A percentile compares a stretch with the other conserved stretches of the same genome.
phyloP scores from a whole-genome alignment of 2,113 vertebrate genomes.

The Coreoperca whiteheadi region DNA sequence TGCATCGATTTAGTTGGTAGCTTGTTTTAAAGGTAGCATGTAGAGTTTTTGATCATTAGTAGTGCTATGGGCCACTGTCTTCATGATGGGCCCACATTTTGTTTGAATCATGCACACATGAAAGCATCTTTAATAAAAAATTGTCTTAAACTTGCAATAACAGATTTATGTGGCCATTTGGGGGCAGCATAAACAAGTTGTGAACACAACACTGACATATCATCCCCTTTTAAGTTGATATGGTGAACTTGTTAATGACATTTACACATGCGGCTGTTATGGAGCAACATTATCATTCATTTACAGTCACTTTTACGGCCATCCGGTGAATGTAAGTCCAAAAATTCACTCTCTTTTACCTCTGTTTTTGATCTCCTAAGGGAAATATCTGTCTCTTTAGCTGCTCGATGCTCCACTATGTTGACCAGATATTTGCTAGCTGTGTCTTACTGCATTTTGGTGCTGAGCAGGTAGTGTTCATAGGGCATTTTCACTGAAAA shows the following conservation, averaged over 20 bases:
- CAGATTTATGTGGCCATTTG: neutral
- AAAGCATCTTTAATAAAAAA: neutral
- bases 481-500: neutral
- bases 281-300: neutral
- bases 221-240: neutral
- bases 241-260: neutral
- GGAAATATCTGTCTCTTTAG: neutral
- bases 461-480: neutral
- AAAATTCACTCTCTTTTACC: neutral
- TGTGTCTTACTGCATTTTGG: neutral
- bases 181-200: neutral
- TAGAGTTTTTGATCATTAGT: neutral
- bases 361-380: neutral
- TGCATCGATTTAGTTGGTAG: neutral
- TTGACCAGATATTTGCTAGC: neutral
- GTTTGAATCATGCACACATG: neutral
- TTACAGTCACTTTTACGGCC: neutral
- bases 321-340: neutral
- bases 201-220: too few relatives aligned
- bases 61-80: neutral
- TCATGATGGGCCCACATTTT: neutral
- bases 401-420: neutral
- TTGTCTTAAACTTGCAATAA: neutral
- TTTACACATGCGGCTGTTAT: neutral
- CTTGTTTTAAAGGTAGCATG: neutral